Evolutionary conservation across 2,797 vertebrate genomes (phyloP).

Genomic region (Channallabes apus): DNA sequence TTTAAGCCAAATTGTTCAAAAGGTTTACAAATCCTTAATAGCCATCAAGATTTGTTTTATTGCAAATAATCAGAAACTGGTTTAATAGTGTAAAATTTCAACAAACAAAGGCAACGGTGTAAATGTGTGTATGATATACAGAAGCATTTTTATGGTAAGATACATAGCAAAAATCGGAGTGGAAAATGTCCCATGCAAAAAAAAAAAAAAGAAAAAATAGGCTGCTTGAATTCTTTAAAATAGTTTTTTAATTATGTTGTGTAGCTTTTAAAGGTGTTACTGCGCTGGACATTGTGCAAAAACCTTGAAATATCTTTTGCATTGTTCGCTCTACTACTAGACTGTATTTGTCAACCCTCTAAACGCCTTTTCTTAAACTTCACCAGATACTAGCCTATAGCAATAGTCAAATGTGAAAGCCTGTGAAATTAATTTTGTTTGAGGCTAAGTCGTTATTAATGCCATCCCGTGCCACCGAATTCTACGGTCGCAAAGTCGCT

Average conservation of each 20-base stretch:
- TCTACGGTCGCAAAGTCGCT: not conserved
- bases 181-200: not conserved
- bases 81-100: not conserved
- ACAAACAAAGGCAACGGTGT: not conserved
- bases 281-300: not conserved
- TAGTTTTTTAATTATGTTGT: not conserved
- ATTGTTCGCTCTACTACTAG: not conserved
- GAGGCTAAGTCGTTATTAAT: constrained; percentile 6
- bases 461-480: not conserved
- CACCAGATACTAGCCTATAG: not conserved
- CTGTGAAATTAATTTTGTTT: not conserved
- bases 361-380: not conserved
- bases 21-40: not conserved
- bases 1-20: not conserved
- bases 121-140: not conserved
- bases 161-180: not conserved
- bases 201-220: not conserved
- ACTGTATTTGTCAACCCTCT: not conserved
- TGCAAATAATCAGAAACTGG: not conserved
- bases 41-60: not conserved
- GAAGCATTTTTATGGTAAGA: not conserved
- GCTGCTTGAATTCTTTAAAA: not conserved
- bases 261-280: not conserved
- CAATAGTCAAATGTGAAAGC: not conserved
- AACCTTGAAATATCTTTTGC: not conserved